These are phyloP conservation scores for Acanthurus lineatus DNA, from an alignment of 2,797 vertebrate species.

Conservation along the genomic window DNA sequence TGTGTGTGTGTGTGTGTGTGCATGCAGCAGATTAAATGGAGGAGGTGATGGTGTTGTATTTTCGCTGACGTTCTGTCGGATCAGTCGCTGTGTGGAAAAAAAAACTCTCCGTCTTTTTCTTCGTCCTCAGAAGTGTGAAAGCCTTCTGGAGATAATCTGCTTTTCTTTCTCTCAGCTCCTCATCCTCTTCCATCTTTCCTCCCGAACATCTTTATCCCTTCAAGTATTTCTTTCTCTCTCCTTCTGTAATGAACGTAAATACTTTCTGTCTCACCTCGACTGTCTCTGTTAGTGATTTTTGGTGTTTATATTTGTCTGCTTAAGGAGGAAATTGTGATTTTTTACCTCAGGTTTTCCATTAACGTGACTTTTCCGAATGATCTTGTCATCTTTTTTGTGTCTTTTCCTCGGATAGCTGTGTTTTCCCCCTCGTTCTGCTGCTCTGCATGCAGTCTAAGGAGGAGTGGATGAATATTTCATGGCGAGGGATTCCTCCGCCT, in stretches of 20 bases:
- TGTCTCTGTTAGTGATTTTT: slow-evolving; percentile 7
- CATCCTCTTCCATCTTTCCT: slow-evolving; percentile 39
- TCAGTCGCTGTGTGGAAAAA: slow-evolving; percentile 28
- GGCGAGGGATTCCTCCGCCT: slow-evolving; percentile 40
- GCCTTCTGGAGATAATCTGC: slow-evolving; percentile 66
- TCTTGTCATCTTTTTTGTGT: slow-evolving; percentile 5
- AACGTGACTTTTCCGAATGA: background rate
- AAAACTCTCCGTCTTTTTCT: slow-evolving; percentile 27
- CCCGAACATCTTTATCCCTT: slow-evolving; percentile 39
- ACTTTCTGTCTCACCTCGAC: slow-evolving; percentile 6
- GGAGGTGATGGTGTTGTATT: slow-evolving; percentile 45
- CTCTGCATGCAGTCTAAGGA: slow-evolving; percentile 21
- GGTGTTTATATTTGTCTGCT: background rate
- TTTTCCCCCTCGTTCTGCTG: background rate
- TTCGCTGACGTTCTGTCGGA: slow-evolving; percentile 51
- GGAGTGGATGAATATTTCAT: slow-evolving; percentile 68
- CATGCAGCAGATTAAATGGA: slow-evolving; percentile 48
- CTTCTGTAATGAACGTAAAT: background rate
- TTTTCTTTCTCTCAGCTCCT: slow-evolving; percentile 48
- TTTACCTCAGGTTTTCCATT: background rate
- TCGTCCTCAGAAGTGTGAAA: slow-evolving; percentile 55
- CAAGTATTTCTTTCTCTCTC: slow-evolving; percentile 32
- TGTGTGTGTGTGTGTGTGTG: slow-evolving; percentile 14
- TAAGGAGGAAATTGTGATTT: background rate
- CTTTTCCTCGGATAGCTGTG: slow-evolving; percentile 3